phyloP scores from a whole-genome alignment of 2,797 vertebrate genomes.

The Alfaro cultratus region DNA sequence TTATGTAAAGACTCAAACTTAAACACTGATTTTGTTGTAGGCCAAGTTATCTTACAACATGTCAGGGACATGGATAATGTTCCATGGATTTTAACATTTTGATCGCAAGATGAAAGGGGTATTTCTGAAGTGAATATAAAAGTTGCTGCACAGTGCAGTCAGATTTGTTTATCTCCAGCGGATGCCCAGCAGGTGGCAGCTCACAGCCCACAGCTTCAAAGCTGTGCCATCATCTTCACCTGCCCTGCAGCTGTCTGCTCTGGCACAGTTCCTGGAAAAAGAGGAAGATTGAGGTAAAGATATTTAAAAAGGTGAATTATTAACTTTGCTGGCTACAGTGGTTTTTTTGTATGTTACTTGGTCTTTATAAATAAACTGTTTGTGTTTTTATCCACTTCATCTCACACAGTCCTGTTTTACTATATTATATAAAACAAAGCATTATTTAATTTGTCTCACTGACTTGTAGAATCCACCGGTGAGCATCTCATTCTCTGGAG shows the following conservation, averaged over 20 bases:
- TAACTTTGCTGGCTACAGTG: background rate
- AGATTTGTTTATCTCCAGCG: constrained; percentile 71
- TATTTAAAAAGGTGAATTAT: background rate
- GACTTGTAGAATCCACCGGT: constrained; percentile 79
- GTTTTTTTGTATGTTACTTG: background rate
- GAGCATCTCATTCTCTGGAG: constrained; percentile 67
- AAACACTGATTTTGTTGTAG: background rate
- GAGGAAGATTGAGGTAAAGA: background rate
- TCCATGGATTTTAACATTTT: background rate
- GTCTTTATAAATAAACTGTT: background rate
- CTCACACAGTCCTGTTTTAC: background rate
- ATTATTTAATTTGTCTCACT: constrained; percentile 27
- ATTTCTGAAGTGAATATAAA: background rate
- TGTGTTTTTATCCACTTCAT: background rate
- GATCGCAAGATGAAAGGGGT: background rate
- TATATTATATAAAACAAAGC: background rate
- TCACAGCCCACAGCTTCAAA: constrained; percentile 78
- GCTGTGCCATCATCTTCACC: constrained; percentile 73
- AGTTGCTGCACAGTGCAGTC: background rate
- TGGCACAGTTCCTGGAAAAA: constrained; percentile 68
- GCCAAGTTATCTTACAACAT: background rate
- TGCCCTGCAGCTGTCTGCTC: constrained; percentile 54
- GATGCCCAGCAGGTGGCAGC: constrained; percentile 80
- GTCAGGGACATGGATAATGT: background rate
- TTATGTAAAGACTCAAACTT: background rate